Base-by-base conservation (phyloP, 2,888 invertebrate genomes). In the Pemphredon lugubris region DNA sequence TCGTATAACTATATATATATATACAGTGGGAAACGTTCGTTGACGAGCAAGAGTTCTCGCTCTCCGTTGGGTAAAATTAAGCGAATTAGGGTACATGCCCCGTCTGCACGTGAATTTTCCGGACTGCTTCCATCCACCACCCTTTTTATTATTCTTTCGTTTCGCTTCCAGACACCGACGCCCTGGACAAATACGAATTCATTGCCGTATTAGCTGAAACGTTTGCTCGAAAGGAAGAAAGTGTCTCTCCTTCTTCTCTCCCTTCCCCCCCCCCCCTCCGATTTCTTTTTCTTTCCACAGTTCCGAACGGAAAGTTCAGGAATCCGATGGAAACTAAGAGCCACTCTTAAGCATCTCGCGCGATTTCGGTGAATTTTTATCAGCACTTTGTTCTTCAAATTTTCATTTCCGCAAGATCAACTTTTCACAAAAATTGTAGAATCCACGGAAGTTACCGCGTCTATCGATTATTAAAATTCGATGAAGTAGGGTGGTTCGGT, bases 111-210 rank as follows among this genome's bases (percentile, higher is more conserved):
- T 53, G 77, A 74, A 74, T 77, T 77, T 66, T 32, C 58, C 60
- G 21, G 23, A 13, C 60, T 42, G 48, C 20, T 18, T 42, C 18
- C 51, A 16, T n/a, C 42, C 9, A 13, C 21, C 13, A 14, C 16
- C 3, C 26, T 9, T 44, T 47, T 59, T 60, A 73, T 63, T 50
- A 61, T 50, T 47, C 59, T 68, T 72, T 55, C 68, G 66, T 70
- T 68, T 72, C 69, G 72, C 57, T 70, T 53, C 61, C 64, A 60
- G 64, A 58, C 71, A 72, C 65, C 71, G 58, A 69, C 77, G 66
- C 69, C 73, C 74, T 73, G 75, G 73, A 79, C 82, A 83, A 84
- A 84, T 83, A 84, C 83, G 84, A 84, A 84, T 84, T 83, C 82
- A 84, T 83, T 83, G 80, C 74, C 73, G 72, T 81, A 79, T 81